Percentiles rank a stretch among this genome's conserved stretches.
These are phyloP conservation scores for Epizoanthus fatuus DNA, from an alignment of 92 coral and sea anemone genomes.

Conservation along the genomic window DNA sequence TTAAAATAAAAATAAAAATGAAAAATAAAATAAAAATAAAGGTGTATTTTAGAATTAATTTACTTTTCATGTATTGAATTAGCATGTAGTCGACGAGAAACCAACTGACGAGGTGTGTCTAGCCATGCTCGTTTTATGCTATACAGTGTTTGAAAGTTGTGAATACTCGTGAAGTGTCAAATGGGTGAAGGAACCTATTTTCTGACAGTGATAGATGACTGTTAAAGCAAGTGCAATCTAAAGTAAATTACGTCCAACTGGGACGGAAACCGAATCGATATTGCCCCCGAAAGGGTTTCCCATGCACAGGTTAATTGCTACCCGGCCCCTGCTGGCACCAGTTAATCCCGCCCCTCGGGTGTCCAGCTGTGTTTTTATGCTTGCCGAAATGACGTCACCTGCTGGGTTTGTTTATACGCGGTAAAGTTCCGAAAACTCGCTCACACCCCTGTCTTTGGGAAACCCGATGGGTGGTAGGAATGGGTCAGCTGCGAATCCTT, in stretches of 20 bases:
- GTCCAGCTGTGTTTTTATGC: slow-evolving; percentile 38
- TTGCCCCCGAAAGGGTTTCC: slow-evolving; percentile 6
- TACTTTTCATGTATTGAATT: background rate
- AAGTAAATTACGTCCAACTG: slow-evolving; percentile 9
- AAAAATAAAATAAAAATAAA: too few species aligned
- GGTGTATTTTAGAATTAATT: too few species aligned
- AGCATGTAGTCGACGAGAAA: background rate
- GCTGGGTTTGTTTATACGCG: slow-evolving; percentile 43
- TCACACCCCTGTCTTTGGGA: slow-evolving; percentile 19
- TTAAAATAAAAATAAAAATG: too few species aligned
- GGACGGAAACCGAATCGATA: slow-evolving; percentile 1
- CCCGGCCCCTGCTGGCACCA: slow-evolving; percentile 29
- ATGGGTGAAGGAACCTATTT: background rate
- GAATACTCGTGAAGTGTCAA: background rate
- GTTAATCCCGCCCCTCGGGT: slow-evolving; percentile 1
- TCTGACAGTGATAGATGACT: slow-evolving; percentile 28
- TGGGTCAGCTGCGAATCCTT: background rate
- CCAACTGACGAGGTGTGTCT: background rate
- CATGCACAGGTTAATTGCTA: slow-evolving; percentile 34
- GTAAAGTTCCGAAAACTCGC: background rate
- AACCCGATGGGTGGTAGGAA: background rate
- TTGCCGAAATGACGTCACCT: slow-evolving; percentile 34
- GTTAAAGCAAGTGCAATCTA: slow-evolving; percentile 9
- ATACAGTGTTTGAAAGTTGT: background rate
- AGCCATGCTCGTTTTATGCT: too few species aligned